Evolutionary conservation across 2,888 invertebrate genomes (phyloP).

Genomic region (Sinelater perroti): DNA sequence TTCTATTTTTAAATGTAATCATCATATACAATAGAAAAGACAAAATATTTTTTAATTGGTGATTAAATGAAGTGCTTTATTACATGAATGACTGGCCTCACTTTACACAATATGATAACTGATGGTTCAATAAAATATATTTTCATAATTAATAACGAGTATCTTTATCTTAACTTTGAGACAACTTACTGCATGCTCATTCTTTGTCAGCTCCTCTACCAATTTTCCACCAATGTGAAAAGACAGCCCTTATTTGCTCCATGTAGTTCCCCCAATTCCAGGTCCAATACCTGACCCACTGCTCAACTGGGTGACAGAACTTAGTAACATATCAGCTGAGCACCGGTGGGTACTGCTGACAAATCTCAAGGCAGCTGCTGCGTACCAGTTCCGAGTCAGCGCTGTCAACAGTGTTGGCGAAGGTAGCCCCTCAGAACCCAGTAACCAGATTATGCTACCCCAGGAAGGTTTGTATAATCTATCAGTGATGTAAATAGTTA

Average conservation of each 20-base stretch:
- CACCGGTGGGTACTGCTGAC: constrained; percentile 83
- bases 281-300: constrained; percentile 87
- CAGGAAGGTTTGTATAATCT: constrained; percentile 84
- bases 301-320: constrained; percentile 87
- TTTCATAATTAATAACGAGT: too few species aligned
- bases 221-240: constrained; percentile 14
- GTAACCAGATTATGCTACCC: constrained; percentile 89
- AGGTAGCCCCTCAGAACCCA: constrained; percentile 89
- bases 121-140: too few species aligned
- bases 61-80: too few species aligned
- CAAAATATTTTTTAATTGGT: too few species aligned
- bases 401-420: constrained; percentile 97
- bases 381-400: constrained; percentile 96
- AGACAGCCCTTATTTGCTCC: constrained; percentile 35
- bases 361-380: constrained; percentile 91
- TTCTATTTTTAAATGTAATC: too few species aligned
- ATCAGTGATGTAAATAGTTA: background rate
- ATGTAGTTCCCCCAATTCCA: constrained; percentile 66
- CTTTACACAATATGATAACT: too few species aligned
- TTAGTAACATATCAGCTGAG: constrained; percentile 83
- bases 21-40: too few species aligned
- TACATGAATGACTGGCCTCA: too few species aligned
- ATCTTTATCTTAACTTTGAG: too few species aligned
- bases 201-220: background rate
- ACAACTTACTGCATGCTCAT: constrained; percentile 35